Percentiles rank a stretch among this genome's conserved stretches.
Conservation (phyloP, 2,113 vertebrate species). For the Dunckerocampus dactyliophorus region DNA sequence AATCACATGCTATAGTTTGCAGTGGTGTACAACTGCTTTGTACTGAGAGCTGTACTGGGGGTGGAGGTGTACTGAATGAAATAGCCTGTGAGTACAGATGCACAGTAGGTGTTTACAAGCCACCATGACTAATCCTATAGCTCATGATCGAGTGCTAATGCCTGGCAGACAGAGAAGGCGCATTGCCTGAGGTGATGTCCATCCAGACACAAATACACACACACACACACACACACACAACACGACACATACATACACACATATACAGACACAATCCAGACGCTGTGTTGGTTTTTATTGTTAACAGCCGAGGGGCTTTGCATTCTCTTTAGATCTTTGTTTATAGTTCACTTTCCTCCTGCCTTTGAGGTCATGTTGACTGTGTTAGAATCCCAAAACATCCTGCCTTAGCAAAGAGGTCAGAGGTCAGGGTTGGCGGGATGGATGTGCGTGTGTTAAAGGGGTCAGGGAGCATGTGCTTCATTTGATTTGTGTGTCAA, state of each 20-base stretch:
- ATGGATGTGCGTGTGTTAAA: background rate
- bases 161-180: background rate
- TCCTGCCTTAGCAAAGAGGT: constrained; percentile 31
- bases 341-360: background rate
- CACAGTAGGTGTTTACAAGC: too few relatives aligned
- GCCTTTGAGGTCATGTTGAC: constrained; percentile 31
- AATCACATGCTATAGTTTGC: too few relatives aligned
- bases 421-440: background rate
- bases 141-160: constrained; percentile 4
- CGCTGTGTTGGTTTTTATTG: constrained; percentile 8
- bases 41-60: too few relatives aligned
- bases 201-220: background rate
- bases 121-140: too few relatives aligned
- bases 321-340: constrained; percentile 12
- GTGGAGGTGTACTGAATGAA: too few relatives aligned
- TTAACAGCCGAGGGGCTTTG: constrained; percentile 5
- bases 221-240: background rate
- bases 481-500: background rate
- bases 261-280: constrained; percentile 17
- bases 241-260: too few relatives aligned
- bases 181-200: background rate
- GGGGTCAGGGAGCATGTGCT: constrained; percentile 24
- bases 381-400: constrained; percentile 47
- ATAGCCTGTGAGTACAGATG: too few relatives aligned
- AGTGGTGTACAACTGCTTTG: too few relatives aligned